Evolutionary conservation across 2,797 vertebrate species (phyloP), one percentile per base, ranked within the genome.

Genomic region (Anabacerthia variegaticeps): DNA sequence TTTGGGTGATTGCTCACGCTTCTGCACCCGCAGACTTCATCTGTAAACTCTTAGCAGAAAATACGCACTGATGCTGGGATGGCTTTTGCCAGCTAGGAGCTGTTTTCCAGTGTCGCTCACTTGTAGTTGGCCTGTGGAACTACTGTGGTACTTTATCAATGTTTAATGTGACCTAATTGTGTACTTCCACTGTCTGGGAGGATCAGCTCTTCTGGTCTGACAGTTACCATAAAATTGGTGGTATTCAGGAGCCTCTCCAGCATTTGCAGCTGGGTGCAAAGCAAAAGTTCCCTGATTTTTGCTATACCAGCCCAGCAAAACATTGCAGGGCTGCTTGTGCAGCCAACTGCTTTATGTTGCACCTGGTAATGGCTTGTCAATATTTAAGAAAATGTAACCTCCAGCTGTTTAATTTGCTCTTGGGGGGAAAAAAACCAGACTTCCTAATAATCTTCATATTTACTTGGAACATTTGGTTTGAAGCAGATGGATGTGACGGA

Each of bases 121-220:
- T 85, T 89, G 62, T 32, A 73, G 39, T 10, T 74, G 74, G 46
- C 55, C 15, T 39, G 71, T 76, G 67, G 80, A 88, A 55, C 18
- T 0, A 1, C 59, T 52, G 28, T 41, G 77, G 39, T 59, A 48
- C 95, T 95, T 94, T 79, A 84, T 86, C 59, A 48, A 23, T 80
- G 68, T 91, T 91, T 90, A 87, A 81, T 59, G 88, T 89, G 90
- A 89, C 80, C 84, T 93, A 83, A 93, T 82, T 93, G 78, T 92
- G 78, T 85, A 84, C 39, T 96, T 95, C 68, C 59, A 39, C 78
- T 94, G 65, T 83, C 92, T 75, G 72, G 43, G 62, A 92, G 69
- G 34, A 93, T 92, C 77, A 92, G 58, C 65, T 85, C 19, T 72
- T 78, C 26, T 61, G 32, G 56, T 83, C 46, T 90, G 93, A 93